Evolutionary conservation across 2,113 vertebrate genomes (phyloP), one percentile per base, ranked within the genome.

Genomic region (Ranitomeya variabilis): DNA sequence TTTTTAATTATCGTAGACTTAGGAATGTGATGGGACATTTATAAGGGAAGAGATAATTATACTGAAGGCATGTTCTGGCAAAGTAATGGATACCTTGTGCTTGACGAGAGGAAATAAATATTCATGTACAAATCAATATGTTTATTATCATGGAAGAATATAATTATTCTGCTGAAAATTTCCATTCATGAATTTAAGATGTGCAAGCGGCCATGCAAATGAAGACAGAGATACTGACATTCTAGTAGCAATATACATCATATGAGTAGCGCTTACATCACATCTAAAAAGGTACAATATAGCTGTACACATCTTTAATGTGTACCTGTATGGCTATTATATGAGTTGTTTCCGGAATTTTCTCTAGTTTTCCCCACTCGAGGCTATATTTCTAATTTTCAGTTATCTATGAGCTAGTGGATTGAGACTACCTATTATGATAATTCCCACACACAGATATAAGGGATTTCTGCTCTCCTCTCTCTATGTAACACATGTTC

Each of bases 31-130:
- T 87, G 21, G 86, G 76, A 80, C 86, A 80, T 21, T 57, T 54
- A 87, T 26, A 69, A 55, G 23, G 37, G 86, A 67, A 87, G 76
- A 87, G 86, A 54, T 71, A 21, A 80, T 80, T 21, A 66, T 37
- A 37, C 23, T 15, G 77, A 6, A 69, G 57, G 51, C 77, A 87
- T 62, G 51, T 80, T 80, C 62, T n/a, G 12, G 8, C 60, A 14
- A 21, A 31, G 69, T 80, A 80, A 87, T 80, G 62, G 76, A 71
- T 71, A 54, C 77, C 77, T 66, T 2, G 21, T 86, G 71, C 57
- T 57, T 37, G 54, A 67, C 51, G 69, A 79, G 73, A 79, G 85
- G 62, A 57, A 80, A 87, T 87, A 87, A 87, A 87, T 87, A 87
- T 80, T 87, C 86, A 87, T 87, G 77, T 4, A 5, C 60, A 80